Conservation (phyloP, 2,888 invertebrate species). For the Cyaniris semiargus region DNA sequence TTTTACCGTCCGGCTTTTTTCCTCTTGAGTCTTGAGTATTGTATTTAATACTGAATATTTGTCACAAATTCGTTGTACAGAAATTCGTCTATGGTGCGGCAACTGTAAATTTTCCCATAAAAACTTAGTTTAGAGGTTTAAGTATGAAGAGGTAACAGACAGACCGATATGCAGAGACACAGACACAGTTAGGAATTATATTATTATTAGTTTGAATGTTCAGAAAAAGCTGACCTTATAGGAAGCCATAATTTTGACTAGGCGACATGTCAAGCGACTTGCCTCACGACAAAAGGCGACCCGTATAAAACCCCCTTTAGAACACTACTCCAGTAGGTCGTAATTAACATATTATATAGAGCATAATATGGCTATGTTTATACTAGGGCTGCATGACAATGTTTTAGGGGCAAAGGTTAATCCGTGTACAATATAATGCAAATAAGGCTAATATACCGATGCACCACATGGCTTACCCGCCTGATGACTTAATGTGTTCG, state of each 20-base stretch:
- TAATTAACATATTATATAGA: constrained; percentile 30
- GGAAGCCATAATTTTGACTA: not conserved
- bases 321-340: constrained; percentile 15
- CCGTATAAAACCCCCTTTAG: not conserved
- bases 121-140: not conserved
- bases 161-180: no score
- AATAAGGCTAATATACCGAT: constrained; percentile 58
- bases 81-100: not conserved
- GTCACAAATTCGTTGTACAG: not conserved
- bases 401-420: constrained; percentile 36
- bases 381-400: constrained; percentile 36
- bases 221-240: not conserved
- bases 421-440: constrained; percentile 67
- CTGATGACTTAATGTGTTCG: constrained; percentile 51
- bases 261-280: not conserved
- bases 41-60: not conserved
- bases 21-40: not conserved
- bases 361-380: not conserved
- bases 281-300: not conserved
- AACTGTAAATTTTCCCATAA: not conserved
- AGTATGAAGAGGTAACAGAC: not conserved
- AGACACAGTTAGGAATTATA: no score
- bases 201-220: not conserved
- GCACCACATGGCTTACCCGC: constrained; percentile 41
- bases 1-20: not conserved